Base-by-base conservation (phyloP, 2,888 invertebrate genomes). In the Cistogaster globosa region DNA sequence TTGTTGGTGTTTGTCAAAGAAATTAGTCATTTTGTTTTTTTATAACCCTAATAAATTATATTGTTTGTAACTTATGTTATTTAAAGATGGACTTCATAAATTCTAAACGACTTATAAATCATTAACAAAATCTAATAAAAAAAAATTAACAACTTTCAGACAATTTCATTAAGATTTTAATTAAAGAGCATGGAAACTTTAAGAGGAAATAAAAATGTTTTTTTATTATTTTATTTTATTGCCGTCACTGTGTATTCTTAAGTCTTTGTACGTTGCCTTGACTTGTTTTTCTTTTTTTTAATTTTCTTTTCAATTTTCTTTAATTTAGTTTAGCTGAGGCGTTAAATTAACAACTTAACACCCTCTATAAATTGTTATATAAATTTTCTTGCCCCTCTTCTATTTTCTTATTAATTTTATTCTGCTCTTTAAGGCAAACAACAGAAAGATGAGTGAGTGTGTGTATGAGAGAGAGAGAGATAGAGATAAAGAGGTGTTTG, bases 281-380 rank as follows among this genome's bases (percentile, higher is more conserved):
- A 12, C 2, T 42, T 12, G n/a, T n/a, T n/a, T 42, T 2, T 58
- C n/a, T 1, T 53, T 53, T 65, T 53, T 32, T 7, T 32, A 32
- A 32, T 32, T 5, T 32, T 32, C 32, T 67, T 68, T 84, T 38
- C 12, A 76, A 57, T 62, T 80, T 69, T 32, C 58, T 62, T 81
- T 81, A 74, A 77, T 74, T 78, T 81, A 63, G 55, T 77, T 88
- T 88, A 88, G 87, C 88, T 90, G 89, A 87, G 88, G 90, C 90
- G 89, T 90, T 88, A 90, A 91, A 91, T 90, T 90, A 91, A 89
- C 90, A 90, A 89, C 88, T 90, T 90, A 89, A 89, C 91, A 91
- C 90, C 89, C 89, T 88, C 88, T 84, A 75, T 83, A 77, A 74
- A 74, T 80, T 72, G 77, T 58, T 63, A 58, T 76, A 83, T 72